Base-by-base conservation (phyloP, 2,888 invertebrate genomes). In the Ctena decussata region DNA sequence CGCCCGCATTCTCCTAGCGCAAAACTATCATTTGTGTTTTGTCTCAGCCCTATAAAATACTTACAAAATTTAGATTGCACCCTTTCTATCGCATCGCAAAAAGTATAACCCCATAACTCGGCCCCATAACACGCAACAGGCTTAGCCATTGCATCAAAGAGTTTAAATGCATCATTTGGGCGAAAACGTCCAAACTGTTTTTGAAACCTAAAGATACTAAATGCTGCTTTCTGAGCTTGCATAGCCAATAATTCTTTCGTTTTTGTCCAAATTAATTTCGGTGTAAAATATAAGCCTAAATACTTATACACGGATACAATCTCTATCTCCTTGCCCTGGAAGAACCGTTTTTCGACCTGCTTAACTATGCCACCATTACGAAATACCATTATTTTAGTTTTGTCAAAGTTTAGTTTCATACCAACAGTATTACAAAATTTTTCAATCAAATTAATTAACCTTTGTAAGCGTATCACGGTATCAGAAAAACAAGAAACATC, bases 1-100 rank as follows among this genome's bases (percentile, higher is more conserved):
- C 77, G 44, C 27, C 77, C 69, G 39, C 77, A 77, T 41, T 77
- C 77, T 24, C 41, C 32, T 32, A 78, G 30, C 27, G 44, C 71
- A 35, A 71, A 37, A n/a, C 0, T 41, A 37, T 78, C 57, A 37
- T 32, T 18, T 18, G 71, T 71, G 35, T 70, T 57, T 78, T 78
- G 30, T 5, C 35, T 21, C 21, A 44, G 15, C 1, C 49, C 73
- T n/a, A 1, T 21, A n/a, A 30, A 46, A 18, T 30, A 6, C n/a
- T 72, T 73, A 35, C 35, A 73, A 46, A 46, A 73, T 24, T 35
- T 30, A 0, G 49, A 49, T 30, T 73, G 73, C 27, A 32, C 18
- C 49, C 49, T 30, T 73, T 73, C 73, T 18, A 73, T 49, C 30
- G 46, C 49, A 30, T 46, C 49, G 3, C 30, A 73, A 27, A 39